Conservation (phyloP, 23 tunicate genomes). For the Clavelina lepadiformis region DNA sequence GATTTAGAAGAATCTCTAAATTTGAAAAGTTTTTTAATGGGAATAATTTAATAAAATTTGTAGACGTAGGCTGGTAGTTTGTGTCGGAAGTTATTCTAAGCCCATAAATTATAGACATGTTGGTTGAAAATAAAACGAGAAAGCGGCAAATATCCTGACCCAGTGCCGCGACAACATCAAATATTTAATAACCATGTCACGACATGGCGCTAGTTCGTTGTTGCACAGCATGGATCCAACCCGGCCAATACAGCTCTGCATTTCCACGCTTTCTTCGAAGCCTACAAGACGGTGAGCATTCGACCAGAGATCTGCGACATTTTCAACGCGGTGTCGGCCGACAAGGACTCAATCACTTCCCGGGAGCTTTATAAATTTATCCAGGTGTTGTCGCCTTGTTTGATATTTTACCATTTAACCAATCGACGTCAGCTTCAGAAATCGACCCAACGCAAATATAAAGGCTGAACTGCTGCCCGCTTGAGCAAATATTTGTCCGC, state of each 20-base stretch:
- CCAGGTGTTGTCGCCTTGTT: conserved; percentile 23
- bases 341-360: conserved; percentile 23
- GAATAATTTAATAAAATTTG: too few species aligned
- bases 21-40: too few species aligned
- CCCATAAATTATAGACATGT: too few species aligned
- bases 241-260: neutral
- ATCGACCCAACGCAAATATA: neutral
- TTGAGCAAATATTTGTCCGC: neutral
- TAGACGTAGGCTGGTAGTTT: too few species aligned
- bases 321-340: conserved; percentile 55
- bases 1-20: too few species aligned
- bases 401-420: neutral
- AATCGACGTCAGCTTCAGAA: neutral
- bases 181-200: too few species aligned
- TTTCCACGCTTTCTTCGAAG: conserved; percentile 27
- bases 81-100: too few species aligned
- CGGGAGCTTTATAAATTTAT: conserved; percentile 67
- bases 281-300: conserved; percentile 22
- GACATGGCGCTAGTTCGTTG: too few species aligned
- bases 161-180: too few species aligned
- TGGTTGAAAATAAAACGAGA: too few species aligned
- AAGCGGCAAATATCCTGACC: too few species aligned
- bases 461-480: too few species aligned
- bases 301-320: conserved; percentile 34
- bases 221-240: neutral